A percentile compares a stretch with the other conserved stretches of the same genome.
phyloP scores from a whole-genome alignment of 2,113 vertebrate genomes.

The Murina feae region DNA sequence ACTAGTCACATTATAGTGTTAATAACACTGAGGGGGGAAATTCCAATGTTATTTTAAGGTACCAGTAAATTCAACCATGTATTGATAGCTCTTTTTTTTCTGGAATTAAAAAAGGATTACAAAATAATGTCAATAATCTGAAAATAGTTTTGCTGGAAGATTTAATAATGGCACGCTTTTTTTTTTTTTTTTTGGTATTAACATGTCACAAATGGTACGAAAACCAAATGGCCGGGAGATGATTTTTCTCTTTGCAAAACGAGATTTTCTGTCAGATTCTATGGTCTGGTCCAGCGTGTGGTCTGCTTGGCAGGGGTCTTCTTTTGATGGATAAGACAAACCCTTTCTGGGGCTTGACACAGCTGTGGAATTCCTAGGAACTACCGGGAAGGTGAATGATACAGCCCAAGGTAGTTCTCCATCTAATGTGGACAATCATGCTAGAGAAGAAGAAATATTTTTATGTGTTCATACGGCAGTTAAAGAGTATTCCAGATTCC shows the following conservation, averaged over 20 bases:
- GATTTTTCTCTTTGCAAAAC: not conserved
- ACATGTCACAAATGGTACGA: not conserved
- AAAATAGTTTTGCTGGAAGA: not conserved
- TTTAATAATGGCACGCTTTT: not conserved
- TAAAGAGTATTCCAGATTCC: not conserved
- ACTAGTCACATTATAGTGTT: not conserved
- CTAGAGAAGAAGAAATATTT: not conserved
- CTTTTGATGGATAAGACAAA: not conserved
- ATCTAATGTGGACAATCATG: not conserved
- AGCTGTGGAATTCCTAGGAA: not conserved
- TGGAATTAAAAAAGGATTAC: slow-evolving; percentile 33
- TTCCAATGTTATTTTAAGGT: slow-evolving; percentile 17
- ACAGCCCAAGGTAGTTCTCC: not conserved
- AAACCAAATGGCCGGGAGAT: not conserved
- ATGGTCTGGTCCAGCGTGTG: fast-evolving
- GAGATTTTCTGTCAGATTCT: not conserved
- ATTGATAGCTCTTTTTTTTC: slow-evolving; percentile 37
- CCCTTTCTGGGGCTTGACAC: too few species aligned
- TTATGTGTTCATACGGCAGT: not conserved
- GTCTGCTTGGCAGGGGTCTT: not conserved
- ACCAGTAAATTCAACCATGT: not conserved
- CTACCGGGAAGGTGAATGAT: not conserved
- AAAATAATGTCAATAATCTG: not conserved
- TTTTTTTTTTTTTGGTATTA: not conserved
- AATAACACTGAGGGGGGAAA: not conserved